These are phyloP conservation scores for Eumeta japonica DNA, from an alignment of 1,140 invertebrate species.

Conservation along the genomic window DNA sequence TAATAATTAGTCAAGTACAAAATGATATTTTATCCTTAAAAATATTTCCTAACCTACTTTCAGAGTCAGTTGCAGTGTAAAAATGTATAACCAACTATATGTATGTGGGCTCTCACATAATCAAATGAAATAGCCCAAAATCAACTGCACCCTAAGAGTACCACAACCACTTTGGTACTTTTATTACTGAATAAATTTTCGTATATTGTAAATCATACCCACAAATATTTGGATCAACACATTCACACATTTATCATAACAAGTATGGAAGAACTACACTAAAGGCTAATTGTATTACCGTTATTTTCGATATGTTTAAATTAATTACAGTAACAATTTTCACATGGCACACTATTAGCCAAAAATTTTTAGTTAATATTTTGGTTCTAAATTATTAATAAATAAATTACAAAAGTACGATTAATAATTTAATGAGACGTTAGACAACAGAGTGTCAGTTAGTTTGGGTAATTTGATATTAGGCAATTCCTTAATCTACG, in stretches of 20 bases:
- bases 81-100: conserved; percentile 21
- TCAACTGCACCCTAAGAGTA: conserved; percentile 2
- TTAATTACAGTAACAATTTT: conserved; percentile 40
- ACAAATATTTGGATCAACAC: conserved; percentile 26
- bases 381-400: conserved; percentile 5
- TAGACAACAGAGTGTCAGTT: neutral
- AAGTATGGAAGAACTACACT: conserved; percentile 53
- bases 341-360: conserved; percentile 47
- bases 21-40: conserved; percentile 54
- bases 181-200: too few relatives aligned
- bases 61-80: conserved; percentile 50
- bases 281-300: conserved; percentile 47
- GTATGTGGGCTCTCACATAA: conserved; percentile 9
- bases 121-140: conserved; percentile 14
- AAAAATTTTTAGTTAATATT: conserved; percentile 5
- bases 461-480: conserved; percentile 1
- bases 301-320: conserved; percentile 47
- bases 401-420: conserved; percentile 4
- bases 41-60: conserved; percentile 50
- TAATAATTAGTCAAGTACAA: conserved; percentile 57
- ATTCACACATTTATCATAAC: conserved; percentile 30
- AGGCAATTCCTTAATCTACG: neutral
- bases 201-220: conserved; percentile 6
- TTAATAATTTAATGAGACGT: conserved; percentile 10
- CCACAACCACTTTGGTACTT: neutral